Conservation (phyloP, 1,140 invertebrate genomes). For the Eueides isabella region DNA sequence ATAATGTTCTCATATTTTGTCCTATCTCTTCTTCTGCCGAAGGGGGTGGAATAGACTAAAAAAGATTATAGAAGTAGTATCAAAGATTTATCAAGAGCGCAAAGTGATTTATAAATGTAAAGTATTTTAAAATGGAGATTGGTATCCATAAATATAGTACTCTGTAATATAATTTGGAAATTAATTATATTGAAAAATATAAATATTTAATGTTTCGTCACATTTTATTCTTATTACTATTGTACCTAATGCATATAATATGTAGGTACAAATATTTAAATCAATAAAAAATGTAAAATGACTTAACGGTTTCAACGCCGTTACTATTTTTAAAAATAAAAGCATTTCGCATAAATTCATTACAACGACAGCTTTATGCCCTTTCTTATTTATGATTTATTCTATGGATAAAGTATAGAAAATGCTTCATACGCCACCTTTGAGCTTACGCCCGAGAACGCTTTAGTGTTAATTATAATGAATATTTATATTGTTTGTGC, state of each 20-base stretch:
- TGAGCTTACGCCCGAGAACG: slow-evolving; percentile 54
- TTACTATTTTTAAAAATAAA: background rate
- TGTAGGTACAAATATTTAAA: background rate
- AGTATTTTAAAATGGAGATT: too few relatives aligned
- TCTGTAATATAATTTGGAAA: too few relatives aligned
- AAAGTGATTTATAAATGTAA: too few relatives aligned
- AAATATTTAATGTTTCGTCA: too few relatives aligned
- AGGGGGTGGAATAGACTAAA: slow-evolving; percentile 55
- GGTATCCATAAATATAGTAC: too few relatives aligned
- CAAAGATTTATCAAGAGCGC: background rate
- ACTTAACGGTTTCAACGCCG: background rate
- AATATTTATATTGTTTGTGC: slow-evolving; percentile 71
- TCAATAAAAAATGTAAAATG: background rate
- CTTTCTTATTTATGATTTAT: background rate
- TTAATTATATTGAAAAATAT: too few relatives aligned
- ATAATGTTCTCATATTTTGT: slow-evolving; percentile 69
- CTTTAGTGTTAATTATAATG: slow-evolving; percentile 70
- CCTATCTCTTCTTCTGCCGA: slow-evolving; percentile 70
- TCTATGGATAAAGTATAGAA: slow-evolving; percentile 51
- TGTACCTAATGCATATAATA: too few relatives aligned
- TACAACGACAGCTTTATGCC: background rate
- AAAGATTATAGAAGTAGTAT: slow-evolving; percentile 4
- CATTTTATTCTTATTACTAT: too few relatives aligned
- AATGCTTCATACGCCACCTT: slow-evolving; percentile 61
- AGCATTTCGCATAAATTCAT: background rate